These are phyloP conservation scores for Popillia japonica DNA, from an alignment of 1,140 invertebrate species.

Conservation along the genomic window DNA sequence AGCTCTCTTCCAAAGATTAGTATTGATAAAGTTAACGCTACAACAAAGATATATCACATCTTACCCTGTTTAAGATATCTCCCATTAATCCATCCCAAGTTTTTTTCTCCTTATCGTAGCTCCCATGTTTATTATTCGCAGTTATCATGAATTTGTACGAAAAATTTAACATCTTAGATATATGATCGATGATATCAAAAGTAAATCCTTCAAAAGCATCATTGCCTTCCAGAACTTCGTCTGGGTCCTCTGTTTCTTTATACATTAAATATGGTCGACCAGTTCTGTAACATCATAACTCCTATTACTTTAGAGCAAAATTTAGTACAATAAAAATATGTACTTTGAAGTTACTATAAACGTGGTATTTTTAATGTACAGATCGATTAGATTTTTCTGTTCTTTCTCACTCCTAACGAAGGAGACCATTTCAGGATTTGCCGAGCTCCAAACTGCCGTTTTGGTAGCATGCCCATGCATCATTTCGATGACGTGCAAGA, in stretches of 20 bases:
- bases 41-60: not conserved
- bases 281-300: slow-evolving; percentile 60
- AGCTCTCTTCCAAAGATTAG: slow-evolving; percentile 75
- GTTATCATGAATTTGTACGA: slow-evolving; percentile 78
- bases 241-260: slow-evolving; percentile 60
- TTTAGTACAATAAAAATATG: not conserved
- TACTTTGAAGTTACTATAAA: slow-evolving; percentile 57
- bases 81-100: slow-evolving; percentile 87
- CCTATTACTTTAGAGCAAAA: not conserved
- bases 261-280: slow-evolving; percentile 79
- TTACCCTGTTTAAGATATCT: slow-evolving; percentile 80
- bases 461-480: slow-evolving; percentile 41
- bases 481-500: slow-evolving; percentile 47
- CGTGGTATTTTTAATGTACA: slow-evolving; percentile 57
- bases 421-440: slow-evolving; percentile 50
- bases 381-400: slow-evolving; percentile 59
- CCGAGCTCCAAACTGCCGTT: slow-evolving; percentile 60
- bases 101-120: slow-evolving; percentile 71
- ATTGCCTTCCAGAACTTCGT: slow-evolving; percentile 64
- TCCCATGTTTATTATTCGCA: slow-evolving; percentile 75
- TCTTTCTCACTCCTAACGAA: slow-evolving; percentile 59
- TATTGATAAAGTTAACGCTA: no score
- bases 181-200: slow-evolving; percentile 80
- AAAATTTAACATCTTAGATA: slow-evolving; percentile 77
- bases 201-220: slow-evolving; percentile 81